Percentiles rank a stretch among this genome's conserved stretches.
phyloP scores from a whole-genome alignment of 2,888 invertebrate genomes.

The Agrochola circellaris region DNA sequence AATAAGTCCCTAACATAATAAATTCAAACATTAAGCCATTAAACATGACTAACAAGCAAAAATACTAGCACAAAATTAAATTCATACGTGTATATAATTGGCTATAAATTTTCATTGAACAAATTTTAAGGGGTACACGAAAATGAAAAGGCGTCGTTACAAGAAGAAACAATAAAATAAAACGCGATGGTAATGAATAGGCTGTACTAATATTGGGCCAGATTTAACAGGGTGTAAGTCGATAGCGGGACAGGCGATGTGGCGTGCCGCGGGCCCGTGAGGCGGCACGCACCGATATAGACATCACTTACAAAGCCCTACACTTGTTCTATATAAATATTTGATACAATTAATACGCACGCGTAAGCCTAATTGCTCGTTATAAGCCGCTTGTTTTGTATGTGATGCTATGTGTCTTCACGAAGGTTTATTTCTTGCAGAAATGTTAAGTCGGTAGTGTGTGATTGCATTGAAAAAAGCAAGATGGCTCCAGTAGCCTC shows the following conservation, averaged over 20 bases:
- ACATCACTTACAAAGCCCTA: conserved; percentile 81
- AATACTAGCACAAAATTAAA: conserved; percentile 67
- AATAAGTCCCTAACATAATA: conserved; percentile 42
- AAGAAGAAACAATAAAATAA: conserved; percentile 86
- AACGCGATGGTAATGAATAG: conserved; percentile 86
- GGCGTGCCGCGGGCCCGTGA: conserved; percentile 81
- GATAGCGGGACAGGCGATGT: conserved; percentile 87
- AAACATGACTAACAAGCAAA: conserved; percentile 63
- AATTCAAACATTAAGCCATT: conserved; percentile 51
- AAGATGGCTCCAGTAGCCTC: neutral
- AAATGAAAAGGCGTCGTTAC: conserved; percentile 75
- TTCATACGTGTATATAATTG: conserved; percentile 69
- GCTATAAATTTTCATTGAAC: conserved; percentile 77
- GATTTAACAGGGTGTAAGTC: conserved; percentile 89
- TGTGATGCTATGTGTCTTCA: conserved; percentile 24
- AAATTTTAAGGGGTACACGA: conserved; percentile 80
- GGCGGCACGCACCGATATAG: conserved; percentile 81
- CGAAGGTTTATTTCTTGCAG: neutral
- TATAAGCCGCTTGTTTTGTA: conserved; percentile 35
- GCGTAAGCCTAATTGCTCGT: conserved; percentile 59
- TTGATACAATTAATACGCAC: conserved; percentile 72
- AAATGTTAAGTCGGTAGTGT: neutral
- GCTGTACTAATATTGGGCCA: conserved; percentile 88
- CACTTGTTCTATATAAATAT: conserved; percentile 75
- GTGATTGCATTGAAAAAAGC: neutral